phyloP scores from a whole-genome alignment of 2,888 invertebrate genomes.

The Leuctra nigra region DNA sequence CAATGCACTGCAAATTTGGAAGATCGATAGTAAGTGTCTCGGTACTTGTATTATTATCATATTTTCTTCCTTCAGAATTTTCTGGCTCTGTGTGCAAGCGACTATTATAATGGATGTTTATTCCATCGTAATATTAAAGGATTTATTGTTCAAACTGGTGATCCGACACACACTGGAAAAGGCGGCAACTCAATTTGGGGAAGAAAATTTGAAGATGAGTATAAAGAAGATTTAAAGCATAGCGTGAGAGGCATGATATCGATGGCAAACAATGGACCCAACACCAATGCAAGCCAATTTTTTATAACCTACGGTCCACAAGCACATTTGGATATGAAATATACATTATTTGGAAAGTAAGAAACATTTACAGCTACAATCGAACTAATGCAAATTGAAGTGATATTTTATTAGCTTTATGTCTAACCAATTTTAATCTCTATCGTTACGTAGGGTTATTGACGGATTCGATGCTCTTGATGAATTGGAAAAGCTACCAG shows the following conservation, averaged over 20 bases:
- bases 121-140: slow-evolving; percentile 75
- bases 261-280: slow-evolving; percentile 98
- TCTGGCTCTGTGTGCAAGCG: slow-evolving; percentile 89
- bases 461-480: slow-evolving; percentile 96
- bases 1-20: too few relatives aligned
- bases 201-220: slow-evolving; percentile 94
- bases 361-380: too few relatives aligned
- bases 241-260: slow-evolving; percentile 82
- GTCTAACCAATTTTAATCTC: too few relatives aligned
- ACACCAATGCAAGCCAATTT: slow-evolving; percentile 97
- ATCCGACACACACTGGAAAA: slow-evolving; percentile 91
- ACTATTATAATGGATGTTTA: slow-evolving; percentile 74
- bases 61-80: slow-evolving; percentile 62
- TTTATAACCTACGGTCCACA: slow-evolving; percentile 94
- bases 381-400: too few relatives aligned
- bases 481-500: slow-evolving; percentile 89
- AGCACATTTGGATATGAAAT: slow-evolving; percentile 92
- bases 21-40: too few relatives aligned
- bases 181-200: slow-evolving; percentile 97
- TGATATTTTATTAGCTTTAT: too few relatives aligned
- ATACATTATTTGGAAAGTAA: slow-evolving; percentile 94
- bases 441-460: slow-evolving; percentile 83
- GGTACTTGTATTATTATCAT: too few relatives aligned
- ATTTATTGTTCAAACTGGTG: slow-evolving; percentile 73
- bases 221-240: slow-evolving; percentile 91